phyloP scores from a whole-genome alignment of 2,113 vertebrate genomes.

The Pongo pygmaeus region DNA sequence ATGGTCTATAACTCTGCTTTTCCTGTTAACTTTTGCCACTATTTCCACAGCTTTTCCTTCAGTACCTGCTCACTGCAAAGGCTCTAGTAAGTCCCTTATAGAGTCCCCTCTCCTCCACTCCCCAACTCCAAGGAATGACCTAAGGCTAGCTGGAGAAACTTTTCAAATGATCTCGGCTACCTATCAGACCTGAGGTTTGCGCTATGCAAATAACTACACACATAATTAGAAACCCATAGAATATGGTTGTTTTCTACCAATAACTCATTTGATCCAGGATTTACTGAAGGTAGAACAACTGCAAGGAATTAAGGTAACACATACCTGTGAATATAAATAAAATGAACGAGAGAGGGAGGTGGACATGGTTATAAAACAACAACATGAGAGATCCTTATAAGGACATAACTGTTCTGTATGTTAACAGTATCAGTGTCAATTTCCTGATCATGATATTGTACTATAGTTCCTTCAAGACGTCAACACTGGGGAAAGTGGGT shows the following conservation, averaged over 20 bases:
- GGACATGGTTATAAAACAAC: background rate
- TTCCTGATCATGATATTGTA: background rate
- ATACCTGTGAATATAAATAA: background rate
- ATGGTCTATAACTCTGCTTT: background rate
- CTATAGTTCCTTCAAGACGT: background rate
- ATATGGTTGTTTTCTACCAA: background rate
- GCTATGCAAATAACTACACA: background rate
- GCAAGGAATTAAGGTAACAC: background rate
- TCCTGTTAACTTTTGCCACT: background rate
- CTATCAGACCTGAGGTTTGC: background rate
- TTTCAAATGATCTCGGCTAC: slow-evolving; percentile 16
- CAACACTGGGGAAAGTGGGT: background rate
- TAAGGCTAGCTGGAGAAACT: background rate
- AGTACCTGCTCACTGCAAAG: background rate
- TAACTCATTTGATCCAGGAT: slow-evolving; percentile 16
- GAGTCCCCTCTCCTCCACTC: background rate
- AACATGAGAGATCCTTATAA: background rate
- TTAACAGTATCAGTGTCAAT: background rate
- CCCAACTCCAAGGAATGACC: background rate
- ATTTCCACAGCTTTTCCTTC: background rate
- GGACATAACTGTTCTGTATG: background rate
- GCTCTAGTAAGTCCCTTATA: background rate
- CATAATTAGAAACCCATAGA: background rate
- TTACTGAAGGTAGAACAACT: background rate
- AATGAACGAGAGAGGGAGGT: background rate